Base-by-base conservation (phyloP, 1,140 invertebrate genomes). In the Heliconius eleuchia region DNA sequence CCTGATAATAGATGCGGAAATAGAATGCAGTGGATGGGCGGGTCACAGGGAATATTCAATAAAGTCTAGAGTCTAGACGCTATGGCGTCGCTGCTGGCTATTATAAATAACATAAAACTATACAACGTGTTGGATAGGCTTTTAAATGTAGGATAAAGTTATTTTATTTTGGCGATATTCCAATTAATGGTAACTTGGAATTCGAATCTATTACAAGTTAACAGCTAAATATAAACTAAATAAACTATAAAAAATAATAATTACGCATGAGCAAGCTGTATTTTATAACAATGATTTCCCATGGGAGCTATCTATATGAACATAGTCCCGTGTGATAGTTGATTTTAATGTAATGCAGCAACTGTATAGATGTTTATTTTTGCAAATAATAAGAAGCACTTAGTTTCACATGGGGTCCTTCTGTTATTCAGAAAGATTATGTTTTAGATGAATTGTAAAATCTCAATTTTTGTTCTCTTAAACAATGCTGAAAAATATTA, bases 61-160 rank as follows among this genome's bases (percentile, higher is more conserved):
- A 89, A 85, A 84, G 84, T 83, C 75, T 78, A 82, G 82, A 82
- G 90, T 90, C 89, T 91, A 94, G 91, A 92, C 91, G 79, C 71
- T 74, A 72, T 76, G 92, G 89, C 91, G 92, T 84, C 90, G 73
- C 34, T 55, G 80, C 74, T 57, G 71, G 75, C 74, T 13, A 30
- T 76, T 78, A 82, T 84, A 83, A 83, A 81, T 83, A 81, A 76
- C 30, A 80, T 80, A 79, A 82, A 79, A 73, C 11, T 72, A 72
- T 83, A 82, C 80, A 83, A 74, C 79, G 74, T 82, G 60, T 79
- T 80, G 70, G 72, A 80, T 60, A 78, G 72, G 13, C 78, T 71
- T 73, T 79, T 46, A 81, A 78, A 78, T 19, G 42, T 55, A 79
- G 30, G 46, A 76, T 71, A 73, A 37, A 57, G 37, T 16, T 52